phyloP scores from a whole-genome alignment of 2,888 invertebrate species.

The Willowsia nigromaculata region DNA sequence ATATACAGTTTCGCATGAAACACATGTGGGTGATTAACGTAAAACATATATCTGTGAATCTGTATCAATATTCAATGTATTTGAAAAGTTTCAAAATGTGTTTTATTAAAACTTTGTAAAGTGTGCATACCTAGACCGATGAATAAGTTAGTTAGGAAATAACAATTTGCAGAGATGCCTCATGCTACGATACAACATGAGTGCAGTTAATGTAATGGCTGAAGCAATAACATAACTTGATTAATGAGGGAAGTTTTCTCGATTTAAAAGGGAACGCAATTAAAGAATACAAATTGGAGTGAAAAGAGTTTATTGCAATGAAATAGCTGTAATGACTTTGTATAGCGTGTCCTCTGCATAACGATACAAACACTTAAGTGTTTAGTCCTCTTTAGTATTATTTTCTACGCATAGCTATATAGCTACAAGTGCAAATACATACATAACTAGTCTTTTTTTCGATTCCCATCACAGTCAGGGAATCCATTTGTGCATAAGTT shows the following conservation, averaged over 20 bases:
- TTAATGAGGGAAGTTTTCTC: slow-evolving; percentile 60
- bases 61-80: background rate
- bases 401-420: background rate
- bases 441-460: background rate
- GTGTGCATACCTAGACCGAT: background rate
- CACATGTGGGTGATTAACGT: background rate
- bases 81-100: background rate
- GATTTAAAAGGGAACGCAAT: slow-evolving; percentile 61
- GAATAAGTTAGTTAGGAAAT: background rate
- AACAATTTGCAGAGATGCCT: background rate
- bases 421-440: background rate
- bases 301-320: slow-evolving; percentile 35
- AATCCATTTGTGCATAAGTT: slow-evolving; percentile 32
- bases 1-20: background rate
- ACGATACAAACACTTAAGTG: background rate
- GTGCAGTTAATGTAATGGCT: background rate
- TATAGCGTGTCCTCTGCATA: background rate
- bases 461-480: slow-evolving; percentile 25
- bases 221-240: slow-evolving; percentile 19
- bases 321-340: background rate
- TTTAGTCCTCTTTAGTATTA: background rate
- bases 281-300: slow-evolving; percentile 66
- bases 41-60: background rate
- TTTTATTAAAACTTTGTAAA: background rate
- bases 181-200: background rate